Percentiles rank a stretch among this genome's conserved stretches.
Evolutionary conservation across 2,113 vertebrate species (phyloP).

Genomic region (Corvus cornix): DNA sequence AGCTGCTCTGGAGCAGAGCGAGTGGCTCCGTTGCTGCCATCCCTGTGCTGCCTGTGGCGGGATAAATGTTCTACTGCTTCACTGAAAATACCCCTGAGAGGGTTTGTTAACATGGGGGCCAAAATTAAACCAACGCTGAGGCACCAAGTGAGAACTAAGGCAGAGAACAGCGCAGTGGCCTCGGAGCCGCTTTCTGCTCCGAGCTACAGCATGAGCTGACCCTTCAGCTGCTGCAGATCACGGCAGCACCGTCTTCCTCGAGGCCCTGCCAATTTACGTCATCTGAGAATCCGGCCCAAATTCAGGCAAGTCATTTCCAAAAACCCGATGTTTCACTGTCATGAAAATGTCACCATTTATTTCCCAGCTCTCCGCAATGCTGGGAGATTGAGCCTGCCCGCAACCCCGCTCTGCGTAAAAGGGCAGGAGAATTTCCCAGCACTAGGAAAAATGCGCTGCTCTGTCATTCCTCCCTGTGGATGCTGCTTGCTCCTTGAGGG

Average conservation of each 20-base stretch:
- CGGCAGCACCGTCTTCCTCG: background rate
- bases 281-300: background rate
- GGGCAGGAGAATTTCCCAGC: background rate
- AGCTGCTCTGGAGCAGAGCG: background rate
- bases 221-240: constrained; percentile 14
- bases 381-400: background rate
- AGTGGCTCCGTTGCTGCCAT: background rate
- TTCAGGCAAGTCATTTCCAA: constrained; percentile 5
- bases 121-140: rapidly evolving
- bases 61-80: background rate
- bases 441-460: background rate
- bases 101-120: background rate
- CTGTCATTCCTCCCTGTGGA: background rate
- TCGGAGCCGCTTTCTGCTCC: rapidly evolving
- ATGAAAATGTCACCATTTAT: constrained; percentile 24
- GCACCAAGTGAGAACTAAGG: background rate
- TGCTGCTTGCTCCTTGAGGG: background rate
- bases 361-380: background rate
- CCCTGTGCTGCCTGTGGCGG: background rate
- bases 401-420: background rate
- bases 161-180: rapidly evolving
- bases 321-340: background rate
- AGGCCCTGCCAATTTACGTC: constrained; percentile 6
- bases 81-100: background rate
- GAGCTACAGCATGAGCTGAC: background rate